Evolutionary conservation across 1,140 invertebrate species (phyloP).

Genomic region (Sweltsa coloradensis): DNA sequence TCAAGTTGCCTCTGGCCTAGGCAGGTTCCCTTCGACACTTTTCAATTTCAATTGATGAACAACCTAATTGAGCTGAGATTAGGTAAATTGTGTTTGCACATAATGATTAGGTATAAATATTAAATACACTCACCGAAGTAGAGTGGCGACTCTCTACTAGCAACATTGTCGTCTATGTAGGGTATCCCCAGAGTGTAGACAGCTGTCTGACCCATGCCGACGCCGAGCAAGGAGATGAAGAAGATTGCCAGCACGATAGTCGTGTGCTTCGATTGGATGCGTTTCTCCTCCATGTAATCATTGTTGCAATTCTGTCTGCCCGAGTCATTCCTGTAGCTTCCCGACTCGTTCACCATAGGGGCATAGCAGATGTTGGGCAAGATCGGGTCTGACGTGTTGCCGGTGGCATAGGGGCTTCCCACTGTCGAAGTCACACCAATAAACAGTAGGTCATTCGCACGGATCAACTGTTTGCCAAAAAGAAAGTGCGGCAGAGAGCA

Average conservation of each 20-base stretch:
- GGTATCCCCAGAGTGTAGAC: constrained; percentile 89
- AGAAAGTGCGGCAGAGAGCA: constrained; percentile 76
- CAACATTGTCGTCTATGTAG: constrained; percentile 89
- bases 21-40: too few species aligned
- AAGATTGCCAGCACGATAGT: constrained; percentile 72
- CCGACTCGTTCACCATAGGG: too few species aligned
- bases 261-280: constrained; percentile 59
- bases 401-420: constrained; percentile 16
- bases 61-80: too few species aligned
- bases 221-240: constrained; percentile 72
- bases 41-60: too few species aligned
- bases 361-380: constrained; percentile 33
- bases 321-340: constrained; percentile 23
- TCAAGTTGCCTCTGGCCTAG: too few species aligned
- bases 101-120: too few species aligned
- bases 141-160: constrained; percentile 80
- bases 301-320: constrained; percentile 44
- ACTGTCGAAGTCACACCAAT: constrained; percentile 25
- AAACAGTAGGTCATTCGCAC: constrained; percentile 44
- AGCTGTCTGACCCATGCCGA: constrained; percentile 86
- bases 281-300: constrained; percentile 41
- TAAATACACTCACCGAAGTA: constrained; percentile 64
- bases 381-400: constrained; percentile 25
- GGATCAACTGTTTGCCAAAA: constrained; percentile 58
- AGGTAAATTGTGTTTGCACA: too few species aligned